Percentiles rank a stretch among this genome's conserved stretches.
Conservation (phyloP, 2,797 vertebrate genomes). For the Semaprochilodus insignis region DNA sequence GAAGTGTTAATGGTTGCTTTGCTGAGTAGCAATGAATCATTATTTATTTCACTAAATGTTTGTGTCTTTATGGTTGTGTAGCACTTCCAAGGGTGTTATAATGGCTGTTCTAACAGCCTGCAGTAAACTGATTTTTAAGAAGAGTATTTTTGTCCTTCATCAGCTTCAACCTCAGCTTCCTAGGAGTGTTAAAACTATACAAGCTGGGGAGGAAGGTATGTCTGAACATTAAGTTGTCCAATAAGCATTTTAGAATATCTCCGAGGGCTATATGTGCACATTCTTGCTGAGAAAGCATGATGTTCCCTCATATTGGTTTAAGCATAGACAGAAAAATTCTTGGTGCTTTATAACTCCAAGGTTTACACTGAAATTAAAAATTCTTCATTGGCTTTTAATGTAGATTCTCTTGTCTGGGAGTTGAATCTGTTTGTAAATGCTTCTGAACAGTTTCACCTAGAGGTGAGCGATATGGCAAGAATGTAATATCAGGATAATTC, state of each 20-base stretch:
- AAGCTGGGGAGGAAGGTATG: not conserved
- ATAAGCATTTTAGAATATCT: not conserved
- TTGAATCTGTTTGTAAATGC: not conserved
- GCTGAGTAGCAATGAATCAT: not conserved
- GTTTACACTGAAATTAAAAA: not conserved
- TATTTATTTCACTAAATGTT: not conserved
- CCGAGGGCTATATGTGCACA: not conserved
- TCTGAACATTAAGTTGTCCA: not conserved
- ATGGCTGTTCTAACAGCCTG: not conserved
- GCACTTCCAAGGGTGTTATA: not conserved
- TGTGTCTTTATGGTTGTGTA: not conserved
- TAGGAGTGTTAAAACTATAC: not conserved
- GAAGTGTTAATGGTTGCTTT: not conserved
- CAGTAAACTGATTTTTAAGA: not conserved
- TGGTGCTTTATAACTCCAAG: not conserved
- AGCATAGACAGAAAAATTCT: not conserved
- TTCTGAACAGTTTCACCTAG: no score
- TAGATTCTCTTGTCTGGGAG: not conserved
- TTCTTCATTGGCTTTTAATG: not conserved
- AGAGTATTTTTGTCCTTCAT: not conserved
- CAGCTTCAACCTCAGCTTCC: not conserved
- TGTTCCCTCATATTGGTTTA: not conserved
- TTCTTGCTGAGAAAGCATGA: not conserved
- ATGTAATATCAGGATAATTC: no score
- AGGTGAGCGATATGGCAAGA: no score